Base-by-base conservation (phyloP, 2,797 vertebrate genomes). In the Esox lucius region DNA sequence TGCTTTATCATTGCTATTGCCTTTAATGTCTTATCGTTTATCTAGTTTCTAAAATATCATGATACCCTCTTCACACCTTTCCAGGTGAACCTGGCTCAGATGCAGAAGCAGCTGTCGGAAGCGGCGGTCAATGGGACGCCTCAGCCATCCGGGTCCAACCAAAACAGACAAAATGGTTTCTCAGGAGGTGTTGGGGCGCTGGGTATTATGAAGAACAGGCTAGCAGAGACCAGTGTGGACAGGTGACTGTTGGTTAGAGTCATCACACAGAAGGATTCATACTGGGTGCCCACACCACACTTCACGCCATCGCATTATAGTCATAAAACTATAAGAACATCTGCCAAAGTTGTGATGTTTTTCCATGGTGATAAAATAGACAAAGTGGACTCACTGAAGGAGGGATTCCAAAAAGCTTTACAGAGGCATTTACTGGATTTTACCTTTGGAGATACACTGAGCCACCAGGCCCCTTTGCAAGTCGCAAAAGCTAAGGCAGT, bases 181-280 rank as follows among this genome's bases (percentile, higher is more conserved):
- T 95, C 93, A 17, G 94, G 90, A 24, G 95, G 95, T 0, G 91
- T 96, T 0, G 96, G 96, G 48, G 95, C 95, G 68, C 86, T 96
- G 42, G 95, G 94, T 1, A 94, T 96, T 75, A 95, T 96, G 95
- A 95, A 96, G 87, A 96, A 95, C 79, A 91, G 95, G 76, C 83
- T 96, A 82, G 95, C 93, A 53, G 96, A 96, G 86, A 96, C 95
- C 15, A 95, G 95, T 3, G 92, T 91, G 75, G 91, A 95, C 86
- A 94, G 94, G 86, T 95, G 53, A 56, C 51, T 71, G 28, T 5
- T 13, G 24, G 31, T 17, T 17, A 65, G 9, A 11, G 11, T 13
- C 33, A 2, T 22, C 4, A 46, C 16, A 17, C 0, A 46, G n/a
- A 66, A 33, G 31, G 56, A 59, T 2, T 46, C 42, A 46, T 66